These are phyloP conservation scores for Elymnias hypermnestra DNA, from an alignment of 1,140 invertebrate species.

Conservation along the genomic window DNA sequence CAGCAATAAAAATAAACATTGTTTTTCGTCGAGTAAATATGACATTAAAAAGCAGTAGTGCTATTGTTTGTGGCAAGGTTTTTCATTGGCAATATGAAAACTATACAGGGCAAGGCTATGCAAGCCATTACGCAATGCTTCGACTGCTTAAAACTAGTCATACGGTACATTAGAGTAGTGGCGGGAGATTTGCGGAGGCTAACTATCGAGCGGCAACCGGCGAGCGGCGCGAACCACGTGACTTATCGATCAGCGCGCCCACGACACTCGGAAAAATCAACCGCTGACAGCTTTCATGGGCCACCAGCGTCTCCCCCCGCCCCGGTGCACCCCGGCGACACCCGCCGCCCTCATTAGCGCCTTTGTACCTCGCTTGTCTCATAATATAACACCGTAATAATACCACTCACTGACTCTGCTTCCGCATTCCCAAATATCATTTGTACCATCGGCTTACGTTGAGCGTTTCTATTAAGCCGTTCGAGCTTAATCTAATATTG, in stretches of 20 bases:
- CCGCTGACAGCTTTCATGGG: conserved; percentile 60
- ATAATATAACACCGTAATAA: conserved; percentile 67
- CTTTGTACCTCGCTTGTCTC: conserved; percentile 68
- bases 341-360: conserved; percentile 65
- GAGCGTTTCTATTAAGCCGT: not conserved
- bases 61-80: too few relatives aligned
- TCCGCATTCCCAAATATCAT: conserved; percentile 21
- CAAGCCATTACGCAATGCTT: conserved; percentile 15
- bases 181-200: conserved; percentile 65
- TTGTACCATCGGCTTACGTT: conserved; percentile 2
- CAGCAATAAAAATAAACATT: too few relatives aligned
- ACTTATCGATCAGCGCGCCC: conserved; percentile 73
- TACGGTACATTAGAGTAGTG: conserved; percentile 42
- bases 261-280: conserved; percentile 74
- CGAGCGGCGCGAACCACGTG: conserved; percentile 57
- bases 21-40: not conserved
- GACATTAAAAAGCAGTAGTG: not conserved
- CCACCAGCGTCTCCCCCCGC: conserved; percentile 1
- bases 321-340: conserved; percentile 18
- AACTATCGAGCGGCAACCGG: conserved; percentile 65
- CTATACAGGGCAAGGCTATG: not conserved
- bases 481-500: not conserved
- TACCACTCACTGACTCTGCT: conserved; percentile 48
- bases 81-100: not conserved
- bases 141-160: conserved; percentile 22